Evolutionary conservation across 2,113 vertebrate species (phyloP).

Genomic region (Typhlomys cinereus): DNA sequence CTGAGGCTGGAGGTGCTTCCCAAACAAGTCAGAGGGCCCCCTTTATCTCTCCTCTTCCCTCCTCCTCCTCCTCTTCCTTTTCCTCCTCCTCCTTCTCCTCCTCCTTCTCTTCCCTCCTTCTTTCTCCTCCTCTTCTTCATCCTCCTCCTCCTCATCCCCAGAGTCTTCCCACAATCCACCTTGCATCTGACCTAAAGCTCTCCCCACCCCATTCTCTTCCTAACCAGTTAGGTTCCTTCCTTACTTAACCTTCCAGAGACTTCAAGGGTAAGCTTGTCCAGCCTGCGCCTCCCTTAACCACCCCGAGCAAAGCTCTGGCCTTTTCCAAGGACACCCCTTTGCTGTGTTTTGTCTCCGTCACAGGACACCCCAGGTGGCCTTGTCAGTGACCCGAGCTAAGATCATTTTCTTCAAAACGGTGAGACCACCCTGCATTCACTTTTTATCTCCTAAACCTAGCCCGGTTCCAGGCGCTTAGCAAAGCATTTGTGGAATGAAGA

Average conservation of each 20-base stretch:
- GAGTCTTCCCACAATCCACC: background rate
- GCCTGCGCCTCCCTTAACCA: background rate
- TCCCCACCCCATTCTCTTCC: background rate
- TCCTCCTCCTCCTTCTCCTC: background rate
- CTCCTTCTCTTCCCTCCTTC: background rate
- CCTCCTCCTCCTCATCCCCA: background rate
- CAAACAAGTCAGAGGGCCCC: background rate
- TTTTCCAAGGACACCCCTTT: background rate
- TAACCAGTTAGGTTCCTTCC: background rate
- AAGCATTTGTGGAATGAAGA: background rate
- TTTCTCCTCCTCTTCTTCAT: background rate
- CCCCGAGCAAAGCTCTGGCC: rapidly evolving
- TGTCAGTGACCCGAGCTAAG: background rate
- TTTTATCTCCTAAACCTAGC: background rate
- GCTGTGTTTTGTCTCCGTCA: background rate
- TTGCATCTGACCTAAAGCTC: background rate
- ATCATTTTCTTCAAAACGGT: background rate
- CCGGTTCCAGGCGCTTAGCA: background rate
- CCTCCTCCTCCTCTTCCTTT: background rate
- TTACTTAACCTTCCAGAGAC: background rate
- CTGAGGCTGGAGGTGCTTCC: background rate
- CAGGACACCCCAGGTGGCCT: background rate
- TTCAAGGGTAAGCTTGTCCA: background rate
- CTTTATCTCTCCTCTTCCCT: no score
- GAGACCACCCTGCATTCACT: background rate